phyloP scores from a whole-genome alignment of 1,140 invertebrate genomes.

The Drosophila guanche region DNA sequence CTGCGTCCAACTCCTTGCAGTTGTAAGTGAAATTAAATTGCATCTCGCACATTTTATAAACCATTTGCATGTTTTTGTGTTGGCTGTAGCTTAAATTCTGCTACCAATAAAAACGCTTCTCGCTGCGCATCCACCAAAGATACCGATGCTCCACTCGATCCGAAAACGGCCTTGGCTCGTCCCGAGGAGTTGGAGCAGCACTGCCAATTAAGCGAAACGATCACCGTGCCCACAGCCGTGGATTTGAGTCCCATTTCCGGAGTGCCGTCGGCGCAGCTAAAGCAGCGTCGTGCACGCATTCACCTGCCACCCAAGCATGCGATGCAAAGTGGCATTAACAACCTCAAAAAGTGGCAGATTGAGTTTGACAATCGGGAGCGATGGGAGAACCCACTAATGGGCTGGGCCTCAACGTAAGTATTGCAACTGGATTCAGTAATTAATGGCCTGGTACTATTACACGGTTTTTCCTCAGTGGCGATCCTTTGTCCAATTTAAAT shows the following conservation, averaged over 20 bases:
- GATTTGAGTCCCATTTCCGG: conserved; percentile 87
- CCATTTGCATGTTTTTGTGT: no score
- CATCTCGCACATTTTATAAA: not conserved
- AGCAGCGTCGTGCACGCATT: conserved; percentile 93
- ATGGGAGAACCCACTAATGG: conserved; percentile 99
- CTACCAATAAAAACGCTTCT: conserved; percentile 16
- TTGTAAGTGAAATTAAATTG: conserved; percentile 44
- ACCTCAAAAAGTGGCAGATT: conserved; percentile 95
- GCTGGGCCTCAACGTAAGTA: conserved; percentile 96
- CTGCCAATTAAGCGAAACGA: conserved; percentile 85
- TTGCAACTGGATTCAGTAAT: not conserved
- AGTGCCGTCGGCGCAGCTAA: conserved; percentile 95
- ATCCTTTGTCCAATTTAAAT: conserved; percentile 96
- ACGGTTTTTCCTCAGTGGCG: conserved; percentile 89
- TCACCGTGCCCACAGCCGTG: conserved; percentile 86
- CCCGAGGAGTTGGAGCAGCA: conserved; percentile 85
- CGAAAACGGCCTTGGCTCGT: conserved; percentile 84
- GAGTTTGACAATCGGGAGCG: conserved; percentile 98
- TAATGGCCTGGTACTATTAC: not conserved
- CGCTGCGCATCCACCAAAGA: conserved; percentile 74
- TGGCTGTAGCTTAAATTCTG: conserved; percentile 12
- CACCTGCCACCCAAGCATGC: conserved; percentile 96
- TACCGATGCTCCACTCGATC: conserved; percentile 84
- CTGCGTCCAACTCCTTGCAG: conserved; percentile 43
- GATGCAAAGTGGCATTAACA: conserved; percentile 98